Percentiles rank a stretch among this genome's conserved stretches.
Evolutionary conservation across 1,140 invertebrate species (phyloP).

Genomic region (Drosophila jambulina): DNA sequence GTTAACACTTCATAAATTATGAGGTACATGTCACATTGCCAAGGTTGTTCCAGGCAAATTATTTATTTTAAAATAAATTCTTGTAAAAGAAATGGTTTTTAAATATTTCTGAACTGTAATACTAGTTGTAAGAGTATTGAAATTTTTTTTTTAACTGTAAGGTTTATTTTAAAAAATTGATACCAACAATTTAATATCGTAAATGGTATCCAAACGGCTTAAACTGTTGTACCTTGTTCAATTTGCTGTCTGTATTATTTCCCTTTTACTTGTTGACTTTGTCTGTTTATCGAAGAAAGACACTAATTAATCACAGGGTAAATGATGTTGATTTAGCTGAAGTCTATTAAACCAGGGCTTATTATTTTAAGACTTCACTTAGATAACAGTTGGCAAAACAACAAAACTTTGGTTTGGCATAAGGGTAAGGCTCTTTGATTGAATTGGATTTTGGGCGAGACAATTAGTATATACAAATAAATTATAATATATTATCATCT

Average conservation of each 20-base stretch:
- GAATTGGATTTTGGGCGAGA: not conserved
- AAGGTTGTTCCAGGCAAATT: not conserved
- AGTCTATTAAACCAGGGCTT: not conserved
- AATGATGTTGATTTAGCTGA: slow-evolving; percentile 16
- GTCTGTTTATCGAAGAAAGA: slow-evolving; percentile 11
- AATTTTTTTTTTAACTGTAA: too few species aligned
- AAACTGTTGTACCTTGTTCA: too few species aligned
- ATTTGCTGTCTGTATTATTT: too few species aligned
- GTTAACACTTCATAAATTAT: slow-evolving; percentile 3
- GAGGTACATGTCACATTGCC: not conserved
- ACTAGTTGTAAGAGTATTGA: not conserved
- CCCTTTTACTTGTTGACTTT: slow-evolving; percentile 13
- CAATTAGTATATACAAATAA: not conserved
- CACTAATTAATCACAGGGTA: slow-evolving; percentile 11
- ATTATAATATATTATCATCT: not conserved
- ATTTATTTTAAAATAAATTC: not conserved
- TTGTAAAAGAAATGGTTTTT: not conserved
- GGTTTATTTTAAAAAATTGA: too few species aligned
- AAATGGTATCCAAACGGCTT: too few species aligned
- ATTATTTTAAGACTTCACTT: not conserved
- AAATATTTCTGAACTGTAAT: not conserved
- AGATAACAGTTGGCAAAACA: slow-evolving; percentile 40
- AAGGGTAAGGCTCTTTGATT: not conserved
- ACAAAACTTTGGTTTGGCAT: slow-evolving; percentile 33
- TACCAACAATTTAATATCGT: too few species aligned